A percentile compares a stretch with the other conserved stretches of the same genome.
Evolutionary conservation across 2,888 invertebrate species (phyloP).

Genomic region (Mimas tiliae): DNA sequence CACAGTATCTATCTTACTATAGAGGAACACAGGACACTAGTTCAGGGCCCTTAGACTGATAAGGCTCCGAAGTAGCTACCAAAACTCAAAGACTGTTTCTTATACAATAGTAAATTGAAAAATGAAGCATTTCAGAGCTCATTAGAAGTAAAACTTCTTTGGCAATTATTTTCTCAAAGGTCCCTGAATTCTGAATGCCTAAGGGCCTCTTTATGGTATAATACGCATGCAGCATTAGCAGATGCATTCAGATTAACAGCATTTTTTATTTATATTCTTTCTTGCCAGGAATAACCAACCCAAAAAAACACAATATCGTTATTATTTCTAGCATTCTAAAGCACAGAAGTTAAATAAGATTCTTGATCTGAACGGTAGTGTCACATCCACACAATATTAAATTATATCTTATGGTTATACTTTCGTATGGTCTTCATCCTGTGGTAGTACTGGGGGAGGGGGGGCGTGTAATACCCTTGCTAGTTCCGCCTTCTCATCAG

Average conservation of each 20-base stretch:
- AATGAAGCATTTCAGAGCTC: too few relatives aligned
- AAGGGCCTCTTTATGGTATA: too few relatives aligned
- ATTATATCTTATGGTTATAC: constrained; percentile 47
- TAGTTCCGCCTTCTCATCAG: constrained; percentile 85
- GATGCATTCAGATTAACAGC: background rate
- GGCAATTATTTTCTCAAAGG: too few relatives aligned
- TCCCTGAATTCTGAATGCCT: too few relatives aligned
- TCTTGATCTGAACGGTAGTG: constrained; percentile 29
- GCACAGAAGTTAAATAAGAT: background rate
- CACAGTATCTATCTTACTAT: too few relatives aligned
- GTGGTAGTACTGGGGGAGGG: constrained; percentile 61
- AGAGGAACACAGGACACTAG: too few relatives aligned
- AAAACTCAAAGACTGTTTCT: too few relatives aligned
- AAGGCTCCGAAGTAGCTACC: too few relatives aligned
- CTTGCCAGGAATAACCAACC: background rate
- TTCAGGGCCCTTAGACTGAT: too few relatives aligned
- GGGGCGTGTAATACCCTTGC: constrained; percentile 73
- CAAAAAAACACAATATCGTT: background rate
- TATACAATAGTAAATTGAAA: too few relatives aligned
- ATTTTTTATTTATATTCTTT: background rate
- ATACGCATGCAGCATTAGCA: too few relatives aligned
- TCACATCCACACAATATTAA: constrained; percentile 24
- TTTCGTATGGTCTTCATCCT: constrained; percentile 59
- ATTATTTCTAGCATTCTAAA: background rate
- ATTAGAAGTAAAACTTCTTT: too few relatives aligned